Base-by-base conservation (phyloP, 2,797 vertebrate species). In the Syngnathus rostellatus region DNA sequence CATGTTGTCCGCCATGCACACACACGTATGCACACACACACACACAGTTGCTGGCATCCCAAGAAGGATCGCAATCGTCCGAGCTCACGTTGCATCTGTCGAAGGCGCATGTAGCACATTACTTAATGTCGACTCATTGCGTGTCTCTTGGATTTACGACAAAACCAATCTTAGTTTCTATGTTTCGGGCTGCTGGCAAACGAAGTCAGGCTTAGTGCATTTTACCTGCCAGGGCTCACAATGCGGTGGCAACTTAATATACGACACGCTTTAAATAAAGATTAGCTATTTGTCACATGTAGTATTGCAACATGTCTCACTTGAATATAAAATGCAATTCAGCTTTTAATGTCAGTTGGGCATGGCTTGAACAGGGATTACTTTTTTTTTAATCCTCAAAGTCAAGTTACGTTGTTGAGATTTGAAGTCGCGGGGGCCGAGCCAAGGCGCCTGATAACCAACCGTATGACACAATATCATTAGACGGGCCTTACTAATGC, bases 201-300 rank as follows among this genome's bases (percentile, higher is more conserved):
- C 82, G 83, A 82, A 76, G 83, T 87, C 84, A 78, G 82, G 85
- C 86, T 89, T 86, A 87, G 81, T 86, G 86, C 78, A 80, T 75
- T 84, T 78, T 89, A 89, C 87, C 86, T 89, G 87, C 87, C 87
- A 89, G 66, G 25, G 73, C 69, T 74, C 83, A 85, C 83, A 89
- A 87, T 80, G 85, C 79, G 80, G 53, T 61, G 23, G 77, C 83
- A 81, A 86, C 84, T 87, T 86, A 89, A 82, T 75, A 78, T 76
- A 69, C 83, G 83, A 81, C 80, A 67, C 75, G 77, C 87, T 77
- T 70, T 81, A 88, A 89, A 88, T 88, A 84, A 82, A 85, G 87
- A 87, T 89, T 89, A 88, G 70, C 76, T 83, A 77, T 88, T 86
- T 84, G 84, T 85, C 82, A 70, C 73, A 82, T 80, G 85, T 83